Evolutionary conservation across 2,797 vertebrate species (phyloP).

Genomic region (Macropodus opercularis): DNA sequence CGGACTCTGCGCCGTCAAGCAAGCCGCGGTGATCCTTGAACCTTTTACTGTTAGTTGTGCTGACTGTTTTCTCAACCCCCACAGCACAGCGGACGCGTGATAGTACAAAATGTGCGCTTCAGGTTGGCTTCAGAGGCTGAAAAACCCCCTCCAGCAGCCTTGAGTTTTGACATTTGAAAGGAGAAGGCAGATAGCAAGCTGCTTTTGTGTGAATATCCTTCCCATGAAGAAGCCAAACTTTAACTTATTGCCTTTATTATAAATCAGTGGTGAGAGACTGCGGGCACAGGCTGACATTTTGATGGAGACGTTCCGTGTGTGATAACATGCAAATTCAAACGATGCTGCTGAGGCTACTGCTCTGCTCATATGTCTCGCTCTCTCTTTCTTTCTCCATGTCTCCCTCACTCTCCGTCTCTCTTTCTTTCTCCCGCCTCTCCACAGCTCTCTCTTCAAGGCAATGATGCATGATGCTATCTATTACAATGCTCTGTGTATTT

Average conservation of each 20-base stretch:
- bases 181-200: constrained; percentile 24
- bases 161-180: constrained; percentile 55
- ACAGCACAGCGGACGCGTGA: constrained; percentile 7
- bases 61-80: constrained; percentile 3
- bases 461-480: constrained; percentile 73
- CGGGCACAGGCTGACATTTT: constrained; percentile 76
- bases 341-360: constrained; percentile 57
- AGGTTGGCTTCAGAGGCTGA: constrained; percentile 5
- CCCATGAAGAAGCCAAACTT: constrained; percentile 50
- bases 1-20: constrained; percentile 1
- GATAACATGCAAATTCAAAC: constrained; percentile 80
- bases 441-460: constrained; percentile 60
- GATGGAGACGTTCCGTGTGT: constrained; percentile 72
- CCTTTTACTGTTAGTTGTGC: not conserved
- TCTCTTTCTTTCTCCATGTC: constrained; percentile 8
- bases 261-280: constrained; percentile 56
- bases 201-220: constrained; percentile 37
- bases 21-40: constrained; percentile 15
- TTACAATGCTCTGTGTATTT: constrained; percentile 74
- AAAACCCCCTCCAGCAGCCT: constrained; percentile 14
- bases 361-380: constrained; percentile 47
- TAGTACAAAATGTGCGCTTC: not conserved
- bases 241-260: constrained; percentile 56
- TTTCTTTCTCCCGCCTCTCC: constrained; percentile 17
- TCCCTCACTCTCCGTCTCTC: not conserved